Evolutionary conservation across 1,140 invertebrate species (phyloP).

Genomic region (Magallana ariakensis): DNA sequence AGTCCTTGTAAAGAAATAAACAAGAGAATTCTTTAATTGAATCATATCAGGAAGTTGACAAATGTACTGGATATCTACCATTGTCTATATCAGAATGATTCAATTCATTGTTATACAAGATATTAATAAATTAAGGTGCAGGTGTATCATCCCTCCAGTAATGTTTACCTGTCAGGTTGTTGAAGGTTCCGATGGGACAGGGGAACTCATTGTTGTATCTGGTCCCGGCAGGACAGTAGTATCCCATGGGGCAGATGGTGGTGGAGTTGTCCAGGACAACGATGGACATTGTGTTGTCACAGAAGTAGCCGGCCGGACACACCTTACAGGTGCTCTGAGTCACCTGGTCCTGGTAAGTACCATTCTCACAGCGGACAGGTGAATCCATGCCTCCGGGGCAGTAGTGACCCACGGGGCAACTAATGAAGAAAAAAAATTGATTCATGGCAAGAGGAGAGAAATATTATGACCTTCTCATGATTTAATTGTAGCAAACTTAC

Average conservation of each 20-base stretch:
- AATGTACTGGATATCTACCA: too few relatives aligned
- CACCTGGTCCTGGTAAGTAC: conserved; percentile 73
- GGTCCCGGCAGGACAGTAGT: conserved; percentile 74
- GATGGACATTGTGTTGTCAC: conserved; percentile 74
- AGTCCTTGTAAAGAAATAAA: conserved; percentile 63
- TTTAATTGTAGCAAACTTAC: too few relatives aligned
- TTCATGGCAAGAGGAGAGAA: background rate
- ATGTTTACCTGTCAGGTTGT: conserved; percentile 71
- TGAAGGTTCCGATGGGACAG: conserved; percentile 77
- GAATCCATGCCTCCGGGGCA: conserved; percentile 69
- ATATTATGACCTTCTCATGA: too few relatives aligned
- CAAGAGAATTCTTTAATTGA: background rate
- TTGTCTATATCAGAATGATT: too few relatives aligned
- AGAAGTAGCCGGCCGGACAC: conserved; percentile 76
- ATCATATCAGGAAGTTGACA: background rate
- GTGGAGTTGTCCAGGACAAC: conserved; percentile 74
- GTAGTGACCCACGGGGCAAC: conserved; percentile 75
- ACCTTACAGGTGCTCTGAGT: conserved; percentile 70
- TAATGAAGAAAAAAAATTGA: conserved; percentile 52
- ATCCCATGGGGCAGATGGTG: conserved; percentile 74
- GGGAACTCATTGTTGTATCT: conserved; percentile 71
- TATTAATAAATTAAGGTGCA: background rate
- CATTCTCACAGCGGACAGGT: conserved; percentile 71
- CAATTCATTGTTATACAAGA: too few relatives aligned
- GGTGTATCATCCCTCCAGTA: background rate